Evolutionary conservation across 1,140 invertebrate species (phyloP).

Genomic region (Lordiphosa mommai): DNA sequence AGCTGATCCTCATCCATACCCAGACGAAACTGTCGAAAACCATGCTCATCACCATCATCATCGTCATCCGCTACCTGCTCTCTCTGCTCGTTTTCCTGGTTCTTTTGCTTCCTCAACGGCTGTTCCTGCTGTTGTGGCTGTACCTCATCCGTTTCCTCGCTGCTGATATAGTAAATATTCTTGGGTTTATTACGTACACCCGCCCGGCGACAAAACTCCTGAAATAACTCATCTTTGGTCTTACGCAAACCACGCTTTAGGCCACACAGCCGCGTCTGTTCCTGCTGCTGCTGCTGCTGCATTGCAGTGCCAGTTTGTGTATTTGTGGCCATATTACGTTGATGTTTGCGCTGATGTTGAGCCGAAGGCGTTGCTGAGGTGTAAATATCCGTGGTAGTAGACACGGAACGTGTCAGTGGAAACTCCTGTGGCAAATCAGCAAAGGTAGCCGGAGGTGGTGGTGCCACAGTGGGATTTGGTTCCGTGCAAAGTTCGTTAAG

Average conservation of each 20-base stretch:
- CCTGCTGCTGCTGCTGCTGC: slow-evolving; percentile 24
- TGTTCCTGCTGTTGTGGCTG: background rate
- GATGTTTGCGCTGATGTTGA: slow-evolving; percentile 25
- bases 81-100: background rate
- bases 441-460: slow-evolving; percentile 35
- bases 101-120: background rate
- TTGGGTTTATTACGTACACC: slow-evolving; percentile 70
- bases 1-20: slow-evolving; percentile 58
- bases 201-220: slow-evolving; percentile 70
- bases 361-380: background rate
- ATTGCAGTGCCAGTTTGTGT: slow-evolving; percentile 11
- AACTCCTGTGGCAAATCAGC: slow-evolving; percentile 72
- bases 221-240: slow-evolving; percentile 75
- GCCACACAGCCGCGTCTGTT: slow-evolving; percentile 54
- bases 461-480: slow-evolving; percentile 5
- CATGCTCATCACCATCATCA: slow-evolving; percentile 49
- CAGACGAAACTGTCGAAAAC: slow-evolving; percentile 48
- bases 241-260: slow-evolving; percentile 67
- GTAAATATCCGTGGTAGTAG: slow-evolving; percentile 75
- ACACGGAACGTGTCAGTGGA: slow-evolving; percentile 73
- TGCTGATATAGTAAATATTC: slow-evolving; percentile 70
- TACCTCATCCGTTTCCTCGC: slow-evolving; percentile 28
- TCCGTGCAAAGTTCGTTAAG: slow-evolving; percentile 74
- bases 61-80: slow-evolving; percentile 42
- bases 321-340: slow-evolving; percentile 56